Evolutionary conservation across 2,888 invertebrate species (phyloP).

Genomic region (Lamproptera curius): DNA sequence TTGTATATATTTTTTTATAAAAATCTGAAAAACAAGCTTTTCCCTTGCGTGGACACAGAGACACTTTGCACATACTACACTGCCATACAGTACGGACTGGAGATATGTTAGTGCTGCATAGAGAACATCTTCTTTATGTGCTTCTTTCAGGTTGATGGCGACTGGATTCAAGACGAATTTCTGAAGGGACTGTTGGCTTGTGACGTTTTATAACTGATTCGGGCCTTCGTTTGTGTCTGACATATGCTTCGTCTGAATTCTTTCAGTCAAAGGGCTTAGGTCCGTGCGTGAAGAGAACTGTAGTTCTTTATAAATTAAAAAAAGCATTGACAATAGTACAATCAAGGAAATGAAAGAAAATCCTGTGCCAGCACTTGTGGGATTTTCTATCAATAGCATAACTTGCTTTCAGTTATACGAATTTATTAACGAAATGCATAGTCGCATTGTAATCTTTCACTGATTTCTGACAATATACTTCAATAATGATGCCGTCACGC

Average conservation of each 20-base stretch:
- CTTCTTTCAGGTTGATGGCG: conserved; percentile 22
- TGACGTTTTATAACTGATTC: conserved; percentile 19
- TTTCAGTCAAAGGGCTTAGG: background rate
- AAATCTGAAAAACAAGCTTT: conserved; percentile 19
- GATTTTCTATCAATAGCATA: conserved; percentile 26
- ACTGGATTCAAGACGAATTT: conserved; percentile 20
- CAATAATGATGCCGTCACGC: too few relatives aligned
- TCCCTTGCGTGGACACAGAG: too few relatives aligned
- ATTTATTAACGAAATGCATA: conserved; percentile 28
- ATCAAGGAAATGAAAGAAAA: too few relatives aligned
- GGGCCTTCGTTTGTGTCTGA: background rate
- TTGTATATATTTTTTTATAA: conserved; percentile 17
- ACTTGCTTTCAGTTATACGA: conserved; percentile 26
- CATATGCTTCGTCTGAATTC: background rate
- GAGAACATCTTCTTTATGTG: conserved; percentile 23
- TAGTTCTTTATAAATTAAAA: conserved; percentile 20
- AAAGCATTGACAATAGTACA: conserved; percentile 18
- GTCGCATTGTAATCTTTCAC: too few relatives aligned
- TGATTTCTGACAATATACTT: too few relatives aligned
- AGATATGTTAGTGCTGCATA: conserved; percentile 22
- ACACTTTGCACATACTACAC: too few relatives aligned
- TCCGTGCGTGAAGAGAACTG: background rate
- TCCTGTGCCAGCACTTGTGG: too few relatives aligned
- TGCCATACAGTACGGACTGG: conserved; percentile 22
- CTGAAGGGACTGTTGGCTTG: conserved; percentile 21